Evolutionary conservation across 2,888 invertebrate genomes (phyloP).

Genomic region (Rosalia funebris): DNA sequence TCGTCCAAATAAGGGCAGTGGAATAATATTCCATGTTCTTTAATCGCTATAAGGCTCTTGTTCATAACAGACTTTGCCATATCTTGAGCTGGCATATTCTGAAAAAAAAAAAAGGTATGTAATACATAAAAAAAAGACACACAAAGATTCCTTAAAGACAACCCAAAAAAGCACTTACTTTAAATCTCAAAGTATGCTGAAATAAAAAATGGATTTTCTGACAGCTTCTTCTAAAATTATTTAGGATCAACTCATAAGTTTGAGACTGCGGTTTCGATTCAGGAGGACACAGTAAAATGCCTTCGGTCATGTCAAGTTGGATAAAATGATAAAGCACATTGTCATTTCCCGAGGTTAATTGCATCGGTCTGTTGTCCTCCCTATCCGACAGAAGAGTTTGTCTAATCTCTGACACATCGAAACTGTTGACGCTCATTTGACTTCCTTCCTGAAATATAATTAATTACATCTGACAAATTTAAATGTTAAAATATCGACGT

Average conservation of each 20-base stretch:
- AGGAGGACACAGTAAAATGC: constrained; percentile 74
- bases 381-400: constrained; percentile 79
- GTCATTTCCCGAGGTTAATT: constrained; percentile 75
- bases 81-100: constrained; percentile 64
- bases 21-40: constrained; percentile 86
- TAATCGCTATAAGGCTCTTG: constrained; percentile 80
- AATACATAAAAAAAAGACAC: background rate
- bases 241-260: constrained; percentile 66
- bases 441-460: constrained; percentile 69
- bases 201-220: constrained; percentile 78
- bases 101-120: constrained; percentile 38
- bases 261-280: constrained; percentile 55
- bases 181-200: constrained; percentile 73
- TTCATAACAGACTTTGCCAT: constrained; percentile 68
- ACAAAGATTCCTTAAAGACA: background rate
- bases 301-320: constrained; percentile 76
- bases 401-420: constrained; percentile 76
- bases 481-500: background rate
- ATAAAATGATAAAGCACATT: constrained; percentile 82
- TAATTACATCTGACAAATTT: background rate
- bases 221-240: constrained; percentile 77
- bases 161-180: constrained; percentile 56
- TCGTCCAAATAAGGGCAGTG: constrained; percentile 67
- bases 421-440: constrained; percentile 71
- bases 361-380: constrained; percentile 69